A percentile compares a stretch with the other conserved stretches of the same genome.
Conservation (phyloP, 2,888 invertebrate genomes). For the Meloe dianella region DNA sequence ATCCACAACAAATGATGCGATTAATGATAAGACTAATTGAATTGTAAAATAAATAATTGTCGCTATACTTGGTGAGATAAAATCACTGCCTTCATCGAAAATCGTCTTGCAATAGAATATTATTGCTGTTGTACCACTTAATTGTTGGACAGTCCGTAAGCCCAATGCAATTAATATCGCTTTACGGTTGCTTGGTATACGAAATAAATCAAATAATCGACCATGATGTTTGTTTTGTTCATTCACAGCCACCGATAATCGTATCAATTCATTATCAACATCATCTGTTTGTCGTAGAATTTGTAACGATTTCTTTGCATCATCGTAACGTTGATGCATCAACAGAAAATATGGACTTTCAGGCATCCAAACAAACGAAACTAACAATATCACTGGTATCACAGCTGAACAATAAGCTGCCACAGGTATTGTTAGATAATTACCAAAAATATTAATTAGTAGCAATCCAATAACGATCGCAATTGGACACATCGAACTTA, state of each 20-base stretch:
- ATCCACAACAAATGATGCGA: constrained; percentile 67
- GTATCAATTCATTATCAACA: constrained; percentile 58
- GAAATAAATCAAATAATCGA: constrained; percentile 64
- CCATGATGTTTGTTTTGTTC: constrained; percentile 62
- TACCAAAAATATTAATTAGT: constrained; percentile 61
- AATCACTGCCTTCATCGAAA: constrained; percentile 56
- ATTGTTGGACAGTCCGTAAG: constrained; percentile 63
- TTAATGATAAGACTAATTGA: constrained; percentile 64
- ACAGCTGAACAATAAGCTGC: constrained; percentile 61
- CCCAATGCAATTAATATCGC: constrained; percentile 69
- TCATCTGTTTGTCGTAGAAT: constrained; percentile 60
- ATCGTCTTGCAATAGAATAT: constrained; percentile 67
- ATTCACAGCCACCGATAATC: constrained; percentile 48
- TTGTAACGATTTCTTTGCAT: constrained; percentile 61
- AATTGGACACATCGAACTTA: constrained; percentile 66
- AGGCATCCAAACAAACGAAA: constrained; percentile 63
- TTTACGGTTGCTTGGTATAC: constrained; percentile 65
- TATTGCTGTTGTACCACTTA: constrained; percentile 69
- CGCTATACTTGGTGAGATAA: constrained; percentile 54
- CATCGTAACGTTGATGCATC: constrained; percentile 55
- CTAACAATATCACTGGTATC: constrained; percentile 60
- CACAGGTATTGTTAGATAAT: constrained; percentile 60
- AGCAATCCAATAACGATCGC: constrained; percentile 64
- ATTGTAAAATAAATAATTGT: constrained; percentile 58
- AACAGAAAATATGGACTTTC: constrained; percentile 65